Percentiles rank a stretch among this genome's conserved stretches.
Evolutionary conservation across 2,797 vertebrate species (phyloP).

Genomic region (Hirundo rustica): DNA sequence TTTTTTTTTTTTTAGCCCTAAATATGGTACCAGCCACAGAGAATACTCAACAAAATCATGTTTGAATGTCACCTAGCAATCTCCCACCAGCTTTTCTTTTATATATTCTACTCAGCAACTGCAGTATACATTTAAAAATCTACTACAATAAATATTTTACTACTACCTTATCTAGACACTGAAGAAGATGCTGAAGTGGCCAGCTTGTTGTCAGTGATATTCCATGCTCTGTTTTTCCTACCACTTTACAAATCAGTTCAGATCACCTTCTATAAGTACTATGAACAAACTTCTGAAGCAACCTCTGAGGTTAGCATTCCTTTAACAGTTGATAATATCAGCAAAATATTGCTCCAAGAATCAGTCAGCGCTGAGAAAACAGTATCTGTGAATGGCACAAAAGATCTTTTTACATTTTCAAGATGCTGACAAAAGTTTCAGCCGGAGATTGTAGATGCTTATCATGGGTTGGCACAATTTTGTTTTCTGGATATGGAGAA

Average conservation of each 20-base stretch:
- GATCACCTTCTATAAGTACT: background rate
- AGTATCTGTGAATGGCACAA: background rate
- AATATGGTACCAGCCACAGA: background rate
- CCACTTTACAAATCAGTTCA: background rate
- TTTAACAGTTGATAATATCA: background rate
- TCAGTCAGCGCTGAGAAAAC: background rate
- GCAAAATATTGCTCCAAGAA: background rate
- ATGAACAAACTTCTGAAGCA: background rate
- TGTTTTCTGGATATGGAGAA: too few relatives aligned
- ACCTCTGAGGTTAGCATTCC: background rate
- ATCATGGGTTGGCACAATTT: too few relatives aligned
- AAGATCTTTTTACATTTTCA: background rate
- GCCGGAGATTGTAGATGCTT: background rate
- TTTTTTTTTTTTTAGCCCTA: background rate
- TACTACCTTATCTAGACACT: background rate
- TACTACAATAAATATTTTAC: background rate
- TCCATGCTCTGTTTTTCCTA: background rate
- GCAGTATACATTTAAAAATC: background rate
- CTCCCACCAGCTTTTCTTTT: background rate
- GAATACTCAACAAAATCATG: background rate
- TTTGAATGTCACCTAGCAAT: background rate
- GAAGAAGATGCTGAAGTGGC: background rate
- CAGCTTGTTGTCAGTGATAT: background rate
- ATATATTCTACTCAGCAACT: background rate
- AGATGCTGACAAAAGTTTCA: background rate